phyloP scores from a whole-genome alignment of 2,888 invertebrate species.

The Chloroclystis v-ata region DNA sequence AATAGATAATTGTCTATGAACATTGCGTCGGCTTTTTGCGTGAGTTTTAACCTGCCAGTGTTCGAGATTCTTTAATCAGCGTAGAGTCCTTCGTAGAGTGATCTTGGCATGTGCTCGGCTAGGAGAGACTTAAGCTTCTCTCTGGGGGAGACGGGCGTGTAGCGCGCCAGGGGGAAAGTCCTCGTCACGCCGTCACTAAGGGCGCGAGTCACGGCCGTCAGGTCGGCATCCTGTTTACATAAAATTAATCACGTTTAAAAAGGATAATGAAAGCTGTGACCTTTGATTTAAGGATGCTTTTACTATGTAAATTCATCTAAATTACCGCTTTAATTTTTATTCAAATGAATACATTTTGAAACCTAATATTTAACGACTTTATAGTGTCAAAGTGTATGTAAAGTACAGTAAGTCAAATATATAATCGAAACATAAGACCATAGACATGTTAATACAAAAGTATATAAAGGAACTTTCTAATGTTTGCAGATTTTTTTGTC shows the following conservation, averaged over 20 bases:
- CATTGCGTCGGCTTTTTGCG: too few species aligned
- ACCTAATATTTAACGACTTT: too few species aligned
- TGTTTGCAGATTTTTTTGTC: too few species aligned
- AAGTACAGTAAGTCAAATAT: too few species aligned
- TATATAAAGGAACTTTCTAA: too few species aligned
- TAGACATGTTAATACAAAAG: too few species aligned
- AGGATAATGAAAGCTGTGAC: conserved; percentile 14
- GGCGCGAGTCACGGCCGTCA: conserved; percentile 86
- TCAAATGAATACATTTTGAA: too few species aligned
- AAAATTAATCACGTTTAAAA: conserved; percentile 26
- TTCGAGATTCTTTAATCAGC: conserved; percentile 54
- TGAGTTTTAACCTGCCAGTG: too few species aligned
- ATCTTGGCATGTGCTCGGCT: conserved; percentile 88
- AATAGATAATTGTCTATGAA: too few species aligned
- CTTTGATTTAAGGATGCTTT: conserved; percentile 8
- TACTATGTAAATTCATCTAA: background rate
- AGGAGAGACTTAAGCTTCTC: conserved; percentile 89
- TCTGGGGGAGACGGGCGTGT: conserved; percentile 87
- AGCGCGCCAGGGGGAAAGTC: conserved; percentile 89
- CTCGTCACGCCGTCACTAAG: conserved; percentile 87
- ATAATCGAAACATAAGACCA: too few species aligned
- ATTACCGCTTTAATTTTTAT: background rate
- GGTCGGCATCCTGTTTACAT: conserved; percentile 82
- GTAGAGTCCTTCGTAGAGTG: conserved; percentile 89
- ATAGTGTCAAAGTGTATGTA: too few species aligned